phyloP scores from a whole-genome alignment of 2,888 invertebrate genomes.

The Trilocha varians region DNA sequence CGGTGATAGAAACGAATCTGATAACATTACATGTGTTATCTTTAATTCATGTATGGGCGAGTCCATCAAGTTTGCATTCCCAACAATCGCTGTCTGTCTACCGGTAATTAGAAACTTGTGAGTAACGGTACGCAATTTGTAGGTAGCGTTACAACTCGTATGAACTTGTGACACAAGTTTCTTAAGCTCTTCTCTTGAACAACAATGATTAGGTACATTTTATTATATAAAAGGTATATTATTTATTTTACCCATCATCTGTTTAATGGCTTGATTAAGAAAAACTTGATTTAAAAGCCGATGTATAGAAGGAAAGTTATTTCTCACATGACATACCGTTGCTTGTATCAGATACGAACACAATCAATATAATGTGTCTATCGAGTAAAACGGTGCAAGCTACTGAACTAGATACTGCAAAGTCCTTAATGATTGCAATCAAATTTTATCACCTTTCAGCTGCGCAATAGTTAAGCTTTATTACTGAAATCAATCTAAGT shows the following conservation, averaged over 20 bases:
- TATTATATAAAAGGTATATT: too few species aligned
- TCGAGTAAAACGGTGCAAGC: neutral
- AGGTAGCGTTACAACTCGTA: slow-evolving; percentile 28
- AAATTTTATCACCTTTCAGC: slow-evolving; percentile 38
- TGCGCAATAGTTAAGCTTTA: slow-evolving; percentile 32
- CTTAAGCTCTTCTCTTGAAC: slow-evolving; percentile 5
- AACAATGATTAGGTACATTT: too few species aligned
- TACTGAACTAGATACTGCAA: neutral
- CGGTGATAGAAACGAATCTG: slow-evolving; percentile 1
- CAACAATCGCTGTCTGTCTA: slow-evolving; percentile 55
- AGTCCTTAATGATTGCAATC: slow-evolving; percentile 52
- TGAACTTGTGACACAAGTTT: slow-evolving; percentile 24
- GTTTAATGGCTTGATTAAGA: too few species aligned
- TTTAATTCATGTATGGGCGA: slow-evolving; percentile 30
- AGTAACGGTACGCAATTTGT: slow-evolving; percentile 56
- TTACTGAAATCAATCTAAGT: slow-evolving; percentile 26
- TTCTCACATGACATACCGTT: slow-evolving; percentile 63
- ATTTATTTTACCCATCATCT: too few species aligned
- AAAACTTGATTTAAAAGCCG: too few species aligned
- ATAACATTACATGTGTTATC: slow-evolving; percentile 6
- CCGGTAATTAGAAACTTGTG: slow-evolving; percentile 62
- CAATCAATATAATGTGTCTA: slow-evolving; percentile 29
- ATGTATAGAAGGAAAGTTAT: slow-evolving; percentile 12
- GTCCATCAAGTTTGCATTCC: slow-evolving; percentile 58
- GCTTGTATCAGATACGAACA: slow-evolving; percentile 63